phyloP scores from a whole-genome alignment of 2,888 invertebrate genomes.

The Copidosoma aretas region DNA sequence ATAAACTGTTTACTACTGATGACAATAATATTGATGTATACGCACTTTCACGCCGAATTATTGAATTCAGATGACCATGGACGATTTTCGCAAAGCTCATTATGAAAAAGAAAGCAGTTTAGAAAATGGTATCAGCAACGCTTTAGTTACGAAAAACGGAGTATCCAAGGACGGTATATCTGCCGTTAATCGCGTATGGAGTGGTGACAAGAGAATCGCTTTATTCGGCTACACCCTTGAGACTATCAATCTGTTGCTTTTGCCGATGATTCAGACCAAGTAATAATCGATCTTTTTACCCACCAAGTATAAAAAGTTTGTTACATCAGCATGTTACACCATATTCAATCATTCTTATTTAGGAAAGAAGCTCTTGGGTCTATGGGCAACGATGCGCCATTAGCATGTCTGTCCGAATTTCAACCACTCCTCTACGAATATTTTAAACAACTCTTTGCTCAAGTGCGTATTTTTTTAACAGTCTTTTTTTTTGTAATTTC shows the following conservation, averaged over 20 bases:
- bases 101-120: conserved; percentile 60
- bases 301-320: background rate
- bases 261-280: conserved; percentile 97
- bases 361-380: conserved; percentile 98
- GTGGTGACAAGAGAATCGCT: conserved; percentile 82
- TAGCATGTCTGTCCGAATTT: conserved; percentile 95
- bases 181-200: conserved; percentile 63
- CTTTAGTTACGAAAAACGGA: conserved; percentile 42
- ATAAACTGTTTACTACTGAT: background rate
- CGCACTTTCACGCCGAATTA: conserved; percentile 10
- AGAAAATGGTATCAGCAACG: conserved; percentile 54
- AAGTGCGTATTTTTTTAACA: conserved; percentile 65
- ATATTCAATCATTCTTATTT: no score
- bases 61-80: conserved; percentile 76
- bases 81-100: conserved; percentile 76
- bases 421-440: conserved; percentile 96
- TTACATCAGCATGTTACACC: background rate
- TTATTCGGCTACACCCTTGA: conserved; percentile 95
- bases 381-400: conserved; percentile 98
- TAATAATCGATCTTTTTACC: conserved; percentile 61
- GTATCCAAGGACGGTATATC: conserved; percentile 49
- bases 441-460: conserved; percentile 98
- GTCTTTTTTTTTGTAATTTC: no score
- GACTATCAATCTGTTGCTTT: conserved; percentile 88
- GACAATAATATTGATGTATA: background rate